Percentiles rank a stretch among this genome's conserved stretches.
phyloP scores from a whole-genome alignment of 2,113 vertebrate genomes.

The Rissa tridactyla region DNA sequence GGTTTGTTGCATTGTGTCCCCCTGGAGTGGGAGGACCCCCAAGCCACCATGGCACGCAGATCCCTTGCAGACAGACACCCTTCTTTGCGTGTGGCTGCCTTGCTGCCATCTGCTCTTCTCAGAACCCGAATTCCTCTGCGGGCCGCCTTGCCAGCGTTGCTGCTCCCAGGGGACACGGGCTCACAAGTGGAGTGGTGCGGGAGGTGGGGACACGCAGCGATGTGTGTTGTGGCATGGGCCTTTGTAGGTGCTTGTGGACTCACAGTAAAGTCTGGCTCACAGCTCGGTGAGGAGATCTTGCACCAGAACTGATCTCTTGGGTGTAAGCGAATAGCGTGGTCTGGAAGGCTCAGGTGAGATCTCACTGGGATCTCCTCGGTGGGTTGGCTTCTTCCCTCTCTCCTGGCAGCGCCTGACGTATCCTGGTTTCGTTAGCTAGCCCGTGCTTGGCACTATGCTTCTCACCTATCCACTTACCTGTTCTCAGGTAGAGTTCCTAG shows the following conservation, averaged over 20 bases:
- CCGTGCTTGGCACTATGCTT: not conserved
- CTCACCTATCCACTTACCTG: accelerated
- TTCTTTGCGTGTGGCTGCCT: not conserved
- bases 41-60: accelerated
- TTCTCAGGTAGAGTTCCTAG: not conserved
- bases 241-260: not conserved
- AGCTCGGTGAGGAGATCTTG: not conserved
- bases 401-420: not conserved
- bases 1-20: not conserved
- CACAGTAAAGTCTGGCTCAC: accelerated
- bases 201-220: not conserved
- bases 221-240: not conserved
- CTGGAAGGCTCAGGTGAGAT: not conserved
- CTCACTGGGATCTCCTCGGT: not conserved
- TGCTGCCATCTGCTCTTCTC: not conserved
- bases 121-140: not conserved
- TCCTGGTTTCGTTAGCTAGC: not conserved
- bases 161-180: accelerated
- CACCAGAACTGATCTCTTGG: not conserved
- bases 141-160: not conserved
- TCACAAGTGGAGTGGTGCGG: accelerated
- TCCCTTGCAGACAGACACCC: not conserved
- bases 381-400: not conserved
- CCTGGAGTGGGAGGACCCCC: accelerated
- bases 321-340: not conserved